Conservation (phyloP, 37 sponge, comb jelly and placozoan species). For the Eunapius fragilis region DNA sequence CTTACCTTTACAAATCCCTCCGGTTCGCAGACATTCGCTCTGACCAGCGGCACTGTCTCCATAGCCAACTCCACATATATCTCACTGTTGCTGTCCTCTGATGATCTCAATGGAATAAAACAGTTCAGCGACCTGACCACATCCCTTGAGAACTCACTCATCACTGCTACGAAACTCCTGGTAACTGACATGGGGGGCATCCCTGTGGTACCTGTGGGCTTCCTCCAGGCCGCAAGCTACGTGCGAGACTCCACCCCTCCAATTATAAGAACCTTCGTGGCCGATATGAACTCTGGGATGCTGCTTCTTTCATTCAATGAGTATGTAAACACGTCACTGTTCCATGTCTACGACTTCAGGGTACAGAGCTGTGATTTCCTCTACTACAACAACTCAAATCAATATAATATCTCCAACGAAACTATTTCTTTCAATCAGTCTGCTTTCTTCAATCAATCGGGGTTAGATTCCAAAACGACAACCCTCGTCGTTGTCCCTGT, state of each 20-base stretch:
- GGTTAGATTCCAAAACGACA: no score
- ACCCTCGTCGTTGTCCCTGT: neutral
- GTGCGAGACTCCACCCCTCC: slow-evolving; percentile 53
- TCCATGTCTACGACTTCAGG: slow-evolving; percentile 58
- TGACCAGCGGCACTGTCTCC: slow-evolving; percentile 58
- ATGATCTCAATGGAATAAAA: slow-evolving; percentile 85
- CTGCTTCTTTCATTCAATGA: slow-evolving; percentile 79
- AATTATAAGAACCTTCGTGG: slow-evolving; percentile 45
- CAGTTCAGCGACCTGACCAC: slow-evolving; percentile 57
- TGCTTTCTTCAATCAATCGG: neutral
- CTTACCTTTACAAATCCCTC: slow-evolving; percentile 42
- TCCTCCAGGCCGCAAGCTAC: slow-evolving; percentile 16
- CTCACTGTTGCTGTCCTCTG: slow-evolving; percentile 32
- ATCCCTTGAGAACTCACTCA: slow-evolving; percentile 52
- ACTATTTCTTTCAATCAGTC: neutral
- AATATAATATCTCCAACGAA: neutral
- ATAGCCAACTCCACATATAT: slow-evolving; percentile 37
- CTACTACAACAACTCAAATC: neutral
- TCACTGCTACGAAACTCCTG: slow-evolving; percentile 36
- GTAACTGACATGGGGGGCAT: slow-evolving; percentile 71
- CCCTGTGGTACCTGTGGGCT: slow-evolving; percentile 17
- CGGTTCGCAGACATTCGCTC: slow-evolving; percentile 31
- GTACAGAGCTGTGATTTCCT: slow-evolving; percentile 78
- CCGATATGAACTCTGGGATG: slow-evolving; percentile 77
- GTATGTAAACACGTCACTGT: slow-evolving; percentile 75